Evolutionary conservation across 2,888 invertebrate genomes (phyloP), one percentile per base, ranked within the genome.

Genomic region (Endotricha flammealis): DNA sequence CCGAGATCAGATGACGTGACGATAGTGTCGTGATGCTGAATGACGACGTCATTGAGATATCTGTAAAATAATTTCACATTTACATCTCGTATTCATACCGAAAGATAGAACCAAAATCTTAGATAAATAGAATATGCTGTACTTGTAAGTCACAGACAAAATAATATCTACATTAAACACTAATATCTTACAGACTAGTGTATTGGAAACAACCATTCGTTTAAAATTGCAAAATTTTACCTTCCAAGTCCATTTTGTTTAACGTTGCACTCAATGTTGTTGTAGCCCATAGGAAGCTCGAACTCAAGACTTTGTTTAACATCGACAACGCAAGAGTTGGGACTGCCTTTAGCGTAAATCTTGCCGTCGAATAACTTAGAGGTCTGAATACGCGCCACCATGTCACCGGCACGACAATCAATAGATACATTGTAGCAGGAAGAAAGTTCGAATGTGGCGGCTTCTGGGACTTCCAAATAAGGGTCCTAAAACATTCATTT

Each of bases 381-480:
- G 37, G 97, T 97, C 77, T 95, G 94, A 64, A 97, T 96, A 51
- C 92, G 91, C 22, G 96, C 96, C 40, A 96, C 91, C 97, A 97
- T 97, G 73, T 97, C 96, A 35, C 95, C 94, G 14, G 95, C 91
- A 37, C 95, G 91, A 68, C 97, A 97, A 76, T 96, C 95, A 65
- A 97, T 95, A 54, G 94, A 95, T 30, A 97, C 96, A 79, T 97
- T 97, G 89, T 97, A 97, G 76, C 97, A 97, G 12, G 96, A 95
- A 53, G 95, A 94, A 50, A 97, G 83, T 82, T 97, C 97, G 83
- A 95, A 96, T 8, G 96, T 96, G 17, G 96, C 92, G 7, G 95
- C 95, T 82, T 96, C 96, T 13, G 95, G 94, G 20, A 96, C 95
- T 73, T 95, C 95, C 57, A 96, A 88, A 78, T 95, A 96, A 22